Evolutionary conservation across 2,797 vertebrate genomes (phyloP).

Genomic region (Acanthornis magna): DNA sequence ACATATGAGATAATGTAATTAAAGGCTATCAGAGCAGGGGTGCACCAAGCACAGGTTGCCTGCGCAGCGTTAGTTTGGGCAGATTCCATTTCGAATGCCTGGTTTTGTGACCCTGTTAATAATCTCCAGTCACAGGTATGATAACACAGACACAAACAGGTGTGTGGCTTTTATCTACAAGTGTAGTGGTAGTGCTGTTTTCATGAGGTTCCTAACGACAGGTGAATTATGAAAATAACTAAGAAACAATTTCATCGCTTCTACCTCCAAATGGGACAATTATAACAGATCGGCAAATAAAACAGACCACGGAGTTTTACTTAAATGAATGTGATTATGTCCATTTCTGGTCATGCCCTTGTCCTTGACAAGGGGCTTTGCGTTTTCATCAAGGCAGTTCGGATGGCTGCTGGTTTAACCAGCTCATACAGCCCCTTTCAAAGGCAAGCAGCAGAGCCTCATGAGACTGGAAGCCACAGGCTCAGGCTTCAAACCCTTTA

Average conservation of each 20-base stretch:
- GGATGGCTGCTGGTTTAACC: not conserved
- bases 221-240: not conserved
- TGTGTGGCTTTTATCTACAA: not conserved
- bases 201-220: not conserved
- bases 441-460: not conserved
- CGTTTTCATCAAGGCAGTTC: rapidly evolving
- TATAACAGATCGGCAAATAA: not conserved
- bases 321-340: not conserved
- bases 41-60: not conserved
- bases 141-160: not conserved
- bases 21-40: not conserved
- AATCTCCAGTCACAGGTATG: not conserved
- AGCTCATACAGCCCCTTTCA: not conserved
- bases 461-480: not conserved
- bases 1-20: not conserved
- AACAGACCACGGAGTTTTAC: not conserved
- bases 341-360: not conserved
- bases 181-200: not conserved
- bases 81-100: not conserved
- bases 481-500: not conserved
- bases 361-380: not conserved
- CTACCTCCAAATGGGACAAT: not conserved
- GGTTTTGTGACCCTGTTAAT: not conserved
- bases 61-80: not conserved
- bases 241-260: not conserved